These are phyloP conservation scores for Hirtodrosophila alboralis DNA, from an alignment of 2,888 invertebrate genomes.

Conservation along the genomic window DNA sequence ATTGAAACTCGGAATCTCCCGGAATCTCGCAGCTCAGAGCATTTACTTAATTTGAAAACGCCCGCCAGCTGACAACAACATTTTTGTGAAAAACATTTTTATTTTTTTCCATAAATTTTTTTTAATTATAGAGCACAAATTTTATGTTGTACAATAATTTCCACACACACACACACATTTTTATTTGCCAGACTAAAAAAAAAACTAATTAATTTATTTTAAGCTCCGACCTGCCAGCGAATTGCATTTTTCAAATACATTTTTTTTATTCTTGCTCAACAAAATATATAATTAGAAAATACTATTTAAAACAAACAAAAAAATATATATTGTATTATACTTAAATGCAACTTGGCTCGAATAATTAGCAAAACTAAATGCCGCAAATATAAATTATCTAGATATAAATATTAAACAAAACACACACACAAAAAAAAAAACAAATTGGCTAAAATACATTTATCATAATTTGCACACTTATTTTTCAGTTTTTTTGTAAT, in stretches of 20 bases:
- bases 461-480: conserved; percentile 44
- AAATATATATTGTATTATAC: conserved; percentile 20
- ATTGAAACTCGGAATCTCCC: conserved; percentile 36
- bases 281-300: conserved; percentile 33
- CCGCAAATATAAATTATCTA: conserved; percentile 37
- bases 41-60: conserved; percentile 1
- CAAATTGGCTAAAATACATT: conserved; percentile 48
- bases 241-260: conserved; percentile 61
- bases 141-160: conserved; percentile 52
- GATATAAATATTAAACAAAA: conserved; percentile 36
- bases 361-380: conserved; percentile 35
- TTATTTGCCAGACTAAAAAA: conserved; percentile 29
- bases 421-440: background rate
- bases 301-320: background rate
- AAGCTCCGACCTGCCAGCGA: conserved; percentile 72
- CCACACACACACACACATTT: conserved; percentile 17
- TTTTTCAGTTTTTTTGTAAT: conserved; percentile 49
- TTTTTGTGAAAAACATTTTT: background rate
- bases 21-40: conserved; percentile 46
- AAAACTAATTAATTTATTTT: conserved; percentile 54
- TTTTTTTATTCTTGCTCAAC: conserved; percentile 41
- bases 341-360: conserved; percentile 42
- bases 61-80: background rate
- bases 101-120: conserved; percentile 25
- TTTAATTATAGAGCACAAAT: conserved; percentile 16